Conservation (phyloP, 2,888 invertebrate species). For the Maniola hyperantus region DNA sequence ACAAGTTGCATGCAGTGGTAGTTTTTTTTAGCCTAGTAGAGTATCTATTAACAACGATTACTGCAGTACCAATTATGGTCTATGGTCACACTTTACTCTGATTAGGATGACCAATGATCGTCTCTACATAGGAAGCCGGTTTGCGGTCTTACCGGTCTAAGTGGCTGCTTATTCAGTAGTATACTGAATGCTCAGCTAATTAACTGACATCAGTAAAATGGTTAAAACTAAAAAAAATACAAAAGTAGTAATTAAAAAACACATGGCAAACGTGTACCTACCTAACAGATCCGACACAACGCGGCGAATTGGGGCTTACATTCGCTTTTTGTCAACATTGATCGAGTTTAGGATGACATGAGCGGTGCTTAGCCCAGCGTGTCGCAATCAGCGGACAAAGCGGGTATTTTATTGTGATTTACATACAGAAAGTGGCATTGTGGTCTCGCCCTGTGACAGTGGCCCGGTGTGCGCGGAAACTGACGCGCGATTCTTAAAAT, state of each 20-base stretch:
- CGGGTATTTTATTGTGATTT: constrained; percentile 80
- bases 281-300: constrained; percentile 21
- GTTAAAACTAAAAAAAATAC: too few species aligned
- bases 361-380: constrained; percentile 72
- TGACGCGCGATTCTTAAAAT: constrained; percentile 29
- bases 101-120: too few species aligned
- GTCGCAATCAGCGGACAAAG: constrained; percentile 78
- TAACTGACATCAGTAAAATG: too few species aligned
- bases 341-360: constrained; percentile 58
- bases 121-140: too few species aligned
- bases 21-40: not conserved
- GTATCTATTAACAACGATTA: not conserved
- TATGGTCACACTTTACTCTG: too few species aligned
- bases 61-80: too few species aligned
- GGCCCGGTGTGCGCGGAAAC: constrained; percentile 56
- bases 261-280: constrained; percentile 25
- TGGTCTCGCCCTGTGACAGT: constrained; percentile 71
- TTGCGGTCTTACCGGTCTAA: too few species aligned
- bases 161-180: too few species aligned
- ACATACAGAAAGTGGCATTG: constrained; percentile 76
- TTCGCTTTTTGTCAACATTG: constrained; percentile 46
- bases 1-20: not conserved
- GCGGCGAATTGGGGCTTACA: constrained; percentile 45
- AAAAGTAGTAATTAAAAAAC: constrained; percentile 12
- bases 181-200: too few species aligned